Conservation (phyloP, 2,797 vertebrate genomes). For the Malurus splendens region DNA sequence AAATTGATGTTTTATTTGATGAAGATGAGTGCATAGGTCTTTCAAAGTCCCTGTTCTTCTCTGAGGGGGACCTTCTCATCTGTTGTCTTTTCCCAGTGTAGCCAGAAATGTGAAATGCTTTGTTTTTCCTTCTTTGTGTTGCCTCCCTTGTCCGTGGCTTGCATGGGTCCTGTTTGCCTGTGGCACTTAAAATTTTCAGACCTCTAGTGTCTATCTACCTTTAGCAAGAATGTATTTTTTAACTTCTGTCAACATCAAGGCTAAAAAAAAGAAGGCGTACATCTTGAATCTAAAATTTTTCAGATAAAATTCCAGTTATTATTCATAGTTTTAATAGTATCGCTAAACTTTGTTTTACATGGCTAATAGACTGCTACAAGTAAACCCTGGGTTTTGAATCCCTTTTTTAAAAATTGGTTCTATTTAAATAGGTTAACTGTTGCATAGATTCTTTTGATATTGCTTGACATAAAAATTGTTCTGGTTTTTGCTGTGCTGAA, state of each 20-base stretch:
- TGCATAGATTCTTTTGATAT: not conserved
- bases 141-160: not conserved
- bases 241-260: not conserved
- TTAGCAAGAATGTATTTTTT: not conserved
- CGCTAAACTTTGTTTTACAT: not conserved
- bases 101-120: not conserved
- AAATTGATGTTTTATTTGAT: not conserved
- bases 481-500: not conserved
- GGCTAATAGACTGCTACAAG: not conserved
- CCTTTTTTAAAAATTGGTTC: not conserved
- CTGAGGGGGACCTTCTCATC: not conserved
- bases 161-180: not conserved
- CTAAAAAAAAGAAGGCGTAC: not conserved
- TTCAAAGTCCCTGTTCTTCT: not conserved
- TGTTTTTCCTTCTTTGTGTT: not conserved
- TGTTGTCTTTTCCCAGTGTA: not conserved
- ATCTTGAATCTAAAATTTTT: not conserved
- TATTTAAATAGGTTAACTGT: not conserved
- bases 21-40: not conserved
- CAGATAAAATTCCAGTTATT: not conserved
- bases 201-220: not conserved
- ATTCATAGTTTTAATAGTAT: not conserved
- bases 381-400: accelerated
- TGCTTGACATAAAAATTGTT: not conserved
- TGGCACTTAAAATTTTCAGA: not conserved